Percentiles rank a stretch among this genome's conserved stretches.
Evolutionary conservation across 2,797 vertebrate genomes (phyloP).

Genomic region (Mareca penelope): DNA sequence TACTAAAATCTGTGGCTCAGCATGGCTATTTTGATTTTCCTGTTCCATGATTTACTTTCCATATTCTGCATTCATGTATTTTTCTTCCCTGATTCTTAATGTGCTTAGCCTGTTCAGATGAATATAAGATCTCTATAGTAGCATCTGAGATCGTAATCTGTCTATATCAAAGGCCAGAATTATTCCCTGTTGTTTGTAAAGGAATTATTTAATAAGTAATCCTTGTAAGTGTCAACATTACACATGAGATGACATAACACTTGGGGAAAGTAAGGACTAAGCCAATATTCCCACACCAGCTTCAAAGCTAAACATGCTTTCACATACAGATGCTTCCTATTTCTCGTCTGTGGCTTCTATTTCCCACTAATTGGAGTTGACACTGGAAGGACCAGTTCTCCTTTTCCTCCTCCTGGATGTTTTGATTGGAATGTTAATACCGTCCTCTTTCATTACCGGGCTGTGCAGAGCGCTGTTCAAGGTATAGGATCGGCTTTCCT

Average conservation of each 20-base stretch:
- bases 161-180: constrained; percentile 74
- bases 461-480: background rate
- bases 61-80: constrained; percentile 36
- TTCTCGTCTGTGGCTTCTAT: constrained; percentile 66
- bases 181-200: constrained; percentile 75
- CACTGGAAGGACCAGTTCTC: constrained; percentile 61
- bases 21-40: constrained; percentile 37
- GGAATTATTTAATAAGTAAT: constrained; percentile 77
- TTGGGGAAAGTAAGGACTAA: constrained; percentile 73
- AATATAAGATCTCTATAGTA: constrained; percentile 53
- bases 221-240: constrained; percentile 70
- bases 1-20: constrained; percentile 45
- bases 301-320: constrained; percentile 73
- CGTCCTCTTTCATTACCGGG: background rate
- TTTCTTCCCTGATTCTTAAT: constrained; percentile 42
- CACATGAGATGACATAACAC: constrained; percentile 68
- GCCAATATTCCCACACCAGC: constrained; percentile 70
- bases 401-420: constrained; percentile 68
- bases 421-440: constrained; percentile 74
- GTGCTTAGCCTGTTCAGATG: constrained; percentile 40
- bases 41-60: constrained; percentile 38
- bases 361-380: constrained; percentile 69
- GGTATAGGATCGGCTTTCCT: background rate
- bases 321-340: constrained; percentile 62
- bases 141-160: constrained; percentile 70